phyloP scores from a whole-genome alignment of 2,888 invertebrate species.

The Petrophora chlorosata region DNA sequence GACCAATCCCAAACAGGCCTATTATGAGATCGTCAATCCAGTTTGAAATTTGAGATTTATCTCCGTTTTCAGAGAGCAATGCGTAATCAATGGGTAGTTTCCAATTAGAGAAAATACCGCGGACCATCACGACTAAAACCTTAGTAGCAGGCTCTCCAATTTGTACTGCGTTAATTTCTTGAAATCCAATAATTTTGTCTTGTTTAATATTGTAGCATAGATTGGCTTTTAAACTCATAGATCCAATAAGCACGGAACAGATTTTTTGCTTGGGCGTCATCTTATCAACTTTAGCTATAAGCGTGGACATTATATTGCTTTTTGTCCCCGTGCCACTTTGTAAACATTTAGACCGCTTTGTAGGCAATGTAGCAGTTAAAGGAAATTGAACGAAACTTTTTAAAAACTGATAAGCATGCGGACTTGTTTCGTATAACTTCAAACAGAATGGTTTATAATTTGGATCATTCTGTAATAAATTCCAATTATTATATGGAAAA shows the following conservation, averaged over 20 bases:
- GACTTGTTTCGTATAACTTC: conserved; percentile 7
- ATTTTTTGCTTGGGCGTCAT: conserved; percentile 35
- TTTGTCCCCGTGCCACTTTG: conserved; percentile 1
- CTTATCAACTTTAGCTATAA: conserved; percentile 26
- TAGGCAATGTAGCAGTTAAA: background rate
- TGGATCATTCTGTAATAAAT: background rate
- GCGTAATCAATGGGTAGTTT: conserved; percentile 22
- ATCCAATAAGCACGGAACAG: conserved; percentile 34
- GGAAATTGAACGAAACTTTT: background rate
- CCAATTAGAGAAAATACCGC: conserved; percentile 39
- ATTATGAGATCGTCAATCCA: conserved; percentile 5
- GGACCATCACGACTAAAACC: conserved; percentile 31
- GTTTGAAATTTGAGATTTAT: background rate
- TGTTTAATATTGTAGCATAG: conserved; percentile 32
- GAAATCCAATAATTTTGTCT: conserved; percentile 37
- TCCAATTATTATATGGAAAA: conserved; percentile 1
- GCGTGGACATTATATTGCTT: background rate
- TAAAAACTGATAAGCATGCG: conserved; percentile 1
- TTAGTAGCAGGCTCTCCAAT: conserved; percentile 20
- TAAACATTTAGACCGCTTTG: background rate
- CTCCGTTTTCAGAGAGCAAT: background rate
- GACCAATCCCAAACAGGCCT: conserved; percentile 23
- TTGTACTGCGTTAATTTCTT: conserved; percentile 32
- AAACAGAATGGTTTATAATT: background rate
- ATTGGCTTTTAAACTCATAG: conserved; percentile 19